Percentiles rank a stretch among this genome's conserved stretches.
These are phyloP conservation scores for Porites evermanni DNA, from an alignment of 92 coral and sea anemone species.

Conservation along the genomic window DNA sequence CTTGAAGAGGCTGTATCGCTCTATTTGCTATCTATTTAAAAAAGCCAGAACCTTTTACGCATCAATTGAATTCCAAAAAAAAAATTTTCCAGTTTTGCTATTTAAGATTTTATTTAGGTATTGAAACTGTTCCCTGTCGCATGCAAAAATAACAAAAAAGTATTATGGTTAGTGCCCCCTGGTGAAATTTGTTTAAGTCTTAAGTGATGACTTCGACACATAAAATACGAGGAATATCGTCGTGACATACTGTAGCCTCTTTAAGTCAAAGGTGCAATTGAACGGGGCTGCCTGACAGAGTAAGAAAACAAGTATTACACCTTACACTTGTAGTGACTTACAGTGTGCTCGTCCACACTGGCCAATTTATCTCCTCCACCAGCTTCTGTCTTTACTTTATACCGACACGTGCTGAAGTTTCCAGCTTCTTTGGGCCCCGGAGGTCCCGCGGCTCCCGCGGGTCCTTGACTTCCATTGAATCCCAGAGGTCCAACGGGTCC, in stretches of 20 bases:
- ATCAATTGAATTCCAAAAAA: background rate
- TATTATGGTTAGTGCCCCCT: no score
- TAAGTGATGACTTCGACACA: no score
- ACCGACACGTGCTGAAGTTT: background rate
- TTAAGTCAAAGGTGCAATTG: no score
- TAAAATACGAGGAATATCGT: no score
- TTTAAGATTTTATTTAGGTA: no score
- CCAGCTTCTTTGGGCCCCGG: conserved; percentile 11
- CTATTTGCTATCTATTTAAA: background rate
- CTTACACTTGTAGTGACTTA: background rate
- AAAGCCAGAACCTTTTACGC: background rate
- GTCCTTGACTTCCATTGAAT: conserved; percentile 62
- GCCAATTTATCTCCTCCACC: background rate
- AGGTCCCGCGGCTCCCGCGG: conserved; percentile 1
- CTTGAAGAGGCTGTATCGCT: background rate
- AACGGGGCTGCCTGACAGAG: no score
- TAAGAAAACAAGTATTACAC: no score
- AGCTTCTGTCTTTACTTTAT: background rate
- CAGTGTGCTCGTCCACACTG: background rate
- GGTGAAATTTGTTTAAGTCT: no score
- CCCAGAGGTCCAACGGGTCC: conserved; percentile 67
- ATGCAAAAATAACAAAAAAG: no score
- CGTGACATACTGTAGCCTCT: no score
- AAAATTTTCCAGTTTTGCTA: no score
- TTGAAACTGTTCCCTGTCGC: no score